Evolutionary conservation across 2,888 invertebrate species (phyloP), one percentile per base, ranked within the genome.

Genomic region (Cheiracanthium punctorium): DNA sequence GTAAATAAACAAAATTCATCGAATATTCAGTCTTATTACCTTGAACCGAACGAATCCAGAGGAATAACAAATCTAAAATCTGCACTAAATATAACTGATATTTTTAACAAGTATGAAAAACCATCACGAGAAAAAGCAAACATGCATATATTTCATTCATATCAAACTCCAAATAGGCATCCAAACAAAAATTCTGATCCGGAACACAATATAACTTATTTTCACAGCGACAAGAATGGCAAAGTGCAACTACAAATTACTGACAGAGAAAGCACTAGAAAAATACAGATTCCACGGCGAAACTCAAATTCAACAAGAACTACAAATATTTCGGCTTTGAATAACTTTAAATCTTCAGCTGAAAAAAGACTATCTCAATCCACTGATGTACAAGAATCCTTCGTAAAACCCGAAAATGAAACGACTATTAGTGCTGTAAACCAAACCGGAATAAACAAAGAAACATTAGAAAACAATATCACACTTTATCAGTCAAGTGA

Each of bases 71-170:
- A 30, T n/a, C 32, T 79, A 14, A 33, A 28, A 32, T 67, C 30
- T n/a, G 74, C 65, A 7, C 5, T 20, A 29, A 37, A 82, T n/a
- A 17, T 73, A 67, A 37, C 20, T n/a, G n/a, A 69, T 33, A 24
- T 69, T 28, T 69, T 85, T 41, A 69, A 41, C n/a, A 20, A 29
- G 17, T 80, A 85, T 24, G 32, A 69, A 32, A 74, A 74, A 30
- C 70, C 79, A 30, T 24, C 58, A 17, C 29, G 69, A 24, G 41
- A 32, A 28, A 29, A 17, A 5, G 32, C 28, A 58, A 33, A 33
- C 32, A 7, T 32, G 20, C 67, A 72, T 64, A 32, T 20, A n/a
- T 65, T 79, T 67, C 52, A 67, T 5, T 29, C 77, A 2, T 37
- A 70, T 32, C 65, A 69, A 33, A 1, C 37, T 14, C 73, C 73